Base-by-base conservation (phyloP, 1,140 invertebrate genomes). In the Cyclina sinensis region DNA sequence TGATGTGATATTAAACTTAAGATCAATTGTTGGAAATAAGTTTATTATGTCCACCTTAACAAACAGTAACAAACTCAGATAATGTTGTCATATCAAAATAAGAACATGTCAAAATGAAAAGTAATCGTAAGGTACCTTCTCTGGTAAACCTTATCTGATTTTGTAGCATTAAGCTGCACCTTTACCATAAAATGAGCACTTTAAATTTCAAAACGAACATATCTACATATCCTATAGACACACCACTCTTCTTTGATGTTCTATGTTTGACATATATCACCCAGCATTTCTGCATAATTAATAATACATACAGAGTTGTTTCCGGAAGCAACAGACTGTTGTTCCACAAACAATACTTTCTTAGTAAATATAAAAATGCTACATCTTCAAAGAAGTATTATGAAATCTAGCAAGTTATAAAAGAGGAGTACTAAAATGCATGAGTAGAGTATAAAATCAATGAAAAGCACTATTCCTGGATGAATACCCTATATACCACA, bases 31-130 rank as follows among this genome's bases (percentile, higher is more conserved):
- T 30, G 59, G 59, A 65, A 65, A 65, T 65, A 65, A 65, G 59
- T 65, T 65, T 65, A 65, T 65, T 65, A 65, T 65, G n/a, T 65
- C 30, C 59, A 65, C 59, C 59, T 30, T 65, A 65, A 65, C 59
- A 65, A 65, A 65, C 59, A 65, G 59, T 65, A 65, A 65, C 59
- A 65, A 65, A 65, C 59, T 65, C 27, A 35, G 59, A 65, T 65
- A 65, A 30, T 65, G 11, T 30, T 30, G 27, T 18, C 21, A 14
- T 18, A 54, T n/a, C 21, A 54, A 18, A 54, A n/a, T 9, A 54
- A 54, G 51, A 54, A 54, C 59, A 65, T 65, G 30, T 65, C 59
- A 65, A 65, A 65, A 65, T 35, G n/a, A 35, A 65, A 65, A n/a
- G n/a, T 65, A 30, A 11, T 4, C 11, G 3, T 30, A 65, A 65